Percentiles rank a stretch among this genome's conserved stretches.
Conservation (phyloP, 2,888 invertebrate genomes). For the Torymus auratus region DNA sequence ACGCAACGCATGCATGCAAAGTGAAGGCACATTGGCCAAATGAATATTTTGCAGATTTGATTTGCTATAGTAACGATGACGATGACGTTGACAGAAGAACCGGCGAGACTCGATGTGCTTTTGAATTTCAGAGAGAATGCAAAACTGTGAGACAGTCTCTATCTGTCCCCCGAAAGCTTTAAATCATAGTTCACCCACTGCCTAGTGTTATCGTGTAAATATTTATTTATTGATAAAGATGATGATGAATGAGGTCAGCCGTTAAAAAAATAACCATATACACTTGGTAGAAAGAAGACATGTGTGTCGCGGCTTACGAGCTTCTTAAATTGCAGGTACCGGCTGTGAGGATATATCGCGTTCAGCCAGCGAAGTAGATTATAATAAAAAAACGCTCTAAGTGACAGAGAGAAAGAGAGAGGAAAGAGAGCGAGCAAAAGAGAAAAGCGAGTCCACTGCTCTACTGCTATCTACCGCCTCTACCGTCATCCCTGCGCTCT, state of each 20-base stretch:
- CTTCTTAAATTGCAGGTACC: constrained; percentile 72
- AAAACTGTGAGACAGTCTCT: constrained; percentile 46
- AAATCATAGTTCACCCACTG: constrained; percentile 18
- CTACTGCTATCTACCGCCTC: constrained; percentile 65
- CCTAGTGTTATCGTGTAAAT: constrained; percentile 29
- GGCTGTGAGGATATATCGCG: constrained; percentile 73
- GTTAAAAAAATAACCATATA: background rate
- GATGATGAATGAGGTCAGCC: constrained; percentile 26
- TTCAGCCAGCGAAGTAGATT: constrained; percentile 64
- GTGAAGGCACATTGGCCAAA: constrained; percentile 42
- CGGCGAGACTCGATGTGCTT: background rate
- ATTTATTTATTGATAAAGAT: constrained; percentile 7
- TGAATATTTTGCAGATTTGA: constrained; percentile 44
- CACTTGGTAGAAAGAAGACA: constrained; percentile 22
- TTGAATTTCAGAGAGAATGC: background rate
- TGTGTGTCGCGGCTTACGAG: constrained; percentile 39
- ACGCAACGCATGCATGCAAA: constrained; percentile 26
- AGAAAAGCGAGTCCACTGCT: background rate
- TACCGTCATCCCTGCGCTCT: constrained; percentile 64
- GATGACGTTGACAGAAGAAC: background rate
- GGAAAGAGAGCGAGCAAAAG: constrained; percentile 4
- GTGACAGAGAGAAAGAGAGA: constrained; percentile 7
- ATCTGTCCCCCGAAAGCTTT: constrained; percentile 45
- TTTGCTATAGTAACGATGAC: background rate
- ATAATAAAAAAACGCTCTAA: constrained; percentile 20